phyloP scores from a whole-genome alignment of 2,113 vertebrate genomes.

The Rhagologus leucostigma region DNA sequence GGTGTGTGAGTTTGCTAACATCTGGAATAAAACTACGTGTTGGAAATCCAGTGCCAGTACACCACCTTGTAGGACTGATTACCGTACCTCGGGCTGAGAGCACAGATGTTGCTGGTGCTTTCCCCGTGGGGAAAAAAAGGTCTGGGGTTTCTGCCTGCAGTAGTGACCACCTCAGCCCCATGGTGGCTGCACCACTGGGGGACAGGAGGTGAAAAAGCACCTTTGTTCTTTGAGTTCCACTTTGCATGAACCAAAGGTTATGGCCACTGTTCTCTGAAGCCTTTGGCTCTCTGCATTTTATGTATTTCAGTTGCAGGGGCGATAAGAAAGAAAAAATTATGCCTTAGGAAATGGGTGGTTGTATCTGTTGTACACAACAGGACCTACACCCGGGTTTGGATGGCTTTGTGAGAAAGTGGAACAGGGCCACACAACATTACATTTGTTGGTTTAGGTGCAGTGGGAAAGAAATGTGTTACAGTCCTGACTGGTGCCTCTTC shows the following conservation, averaged over 20 bases:
- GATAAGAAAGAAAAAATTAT: neutral
- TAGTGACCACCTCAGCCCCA: neutral
- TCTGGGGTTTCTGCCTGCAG: neutral
- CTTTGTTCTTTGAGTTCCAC: neutral
- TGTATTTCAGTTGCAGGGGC: neutral
- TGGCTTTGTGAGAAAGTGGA: neutral
- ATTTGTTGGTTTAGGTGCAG: neutral
- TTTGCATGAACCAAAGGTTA: neutral
- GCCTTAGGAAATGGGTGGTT: neutral
- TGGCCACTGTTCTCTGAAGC: neutral
- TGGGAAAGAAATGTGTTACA: neutral
- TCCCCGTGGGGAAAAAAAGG: neutral
- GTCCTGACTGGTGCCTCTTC: neutral
- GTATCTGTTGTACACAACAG: neutral
- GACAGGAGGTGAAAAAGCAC: neutral
- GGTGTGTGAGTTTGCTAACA: neutral
- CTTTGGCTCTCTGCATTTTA: neutral
- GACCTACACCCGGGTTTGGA: neutral
- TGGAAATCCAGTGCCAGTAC: neutral
- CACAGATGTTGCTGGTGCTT: neutral
- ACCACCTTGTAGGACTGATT: neutral
- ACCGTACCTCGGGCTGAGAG: neutral
- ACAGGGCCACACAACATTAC: neutral
- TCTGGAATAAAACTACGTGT: neutral
- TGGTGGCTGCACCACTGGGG: neutral